Percentiles rank a stretch among this genome's conserved stretches.
Evolutionary conservation across 2,113 vertebrate genomes (phyloP).

Genomic region (Hypanus sabinus): DNA sequence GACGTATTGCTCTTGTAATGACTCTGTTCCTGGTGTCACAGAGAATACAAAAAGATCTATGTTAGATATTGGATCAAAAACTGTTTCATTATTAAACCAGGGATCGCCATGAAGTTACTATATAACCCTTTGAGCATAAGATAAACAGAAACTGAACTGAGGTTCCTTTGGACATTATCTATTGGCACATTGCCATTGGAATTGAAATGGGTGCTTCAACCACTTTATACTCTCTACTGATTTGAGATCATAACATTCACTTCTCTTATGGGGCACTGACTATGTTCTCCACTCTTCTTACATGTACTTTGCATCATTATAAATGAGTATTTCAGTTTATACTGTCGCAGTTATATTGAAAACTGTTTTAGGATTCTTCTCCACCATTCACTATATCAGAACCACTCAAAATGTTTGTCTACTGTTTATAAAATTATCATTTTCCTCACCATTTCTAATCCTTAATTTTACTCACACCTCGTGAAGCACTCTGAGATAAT

Average conservation of each 20-base stretch:
- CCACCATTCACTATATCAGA: not conserved
- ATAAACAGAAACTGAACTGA: not conserved
- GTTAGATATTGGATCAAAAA: not conserved
- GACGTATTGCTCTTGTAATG: conserved; percentile 80
- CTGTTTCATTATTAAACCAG: not conserved
- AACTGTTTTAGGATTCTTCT: not conserved
- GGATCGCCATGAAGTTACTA: not conserved
- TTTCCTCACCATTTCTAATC: not conserved
- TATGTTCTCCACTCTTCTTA: not conserved
- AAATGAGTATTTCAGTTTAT: not conserved
- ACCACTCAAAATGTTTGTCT: not conserved
- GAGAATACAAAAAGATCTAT: not conserved
- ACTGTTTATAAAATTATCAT: not conserved
- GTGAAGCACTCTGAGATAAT: not conserved
- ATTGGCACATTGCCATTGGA: not conserved
- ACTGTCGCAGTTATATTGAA: not conserved
- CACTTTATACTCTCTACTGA: too few species aligned
- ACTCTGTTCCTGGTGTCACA: conserved; percentile 61
- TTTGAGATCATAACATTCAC: not conserved
- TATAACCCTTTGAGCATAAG: not conserved
- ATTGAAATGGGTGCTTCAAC: too few species aligned
- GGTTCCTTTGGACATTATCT: not conserved
- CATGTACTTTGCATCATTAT: not conserved
- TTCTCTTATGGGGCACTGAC: not conserved
- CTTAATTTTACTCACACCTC: not conserved